Base-by-base conservation (phyloP, 2,797 vertebrate genomes). In the Delichon dasypus region DNA sequence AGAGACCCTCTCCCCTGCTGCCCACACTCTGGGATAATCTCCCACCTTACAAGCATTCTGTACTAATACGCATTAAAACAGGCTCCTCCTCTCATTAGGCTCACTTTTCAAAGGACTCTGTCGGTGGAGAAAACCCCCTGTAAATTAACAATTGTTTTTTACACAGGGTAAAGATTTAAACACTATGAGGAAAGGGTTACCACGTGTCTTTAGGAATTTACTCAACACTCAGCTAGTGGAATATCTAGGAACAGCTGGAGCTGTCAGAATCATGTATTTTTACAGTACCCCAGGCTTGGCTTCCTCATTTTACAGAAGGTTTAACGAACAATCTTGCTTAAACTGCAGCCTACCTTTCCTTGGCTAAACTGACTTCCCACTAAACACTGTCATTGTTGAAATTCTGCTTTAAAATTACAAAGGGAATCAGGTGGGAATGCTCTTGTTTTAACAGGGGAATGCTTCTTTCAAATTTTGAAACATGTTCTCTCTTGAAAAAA, bases 71-170 rank as follows among this genome's bases (percentile, higher is more conserved):
- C 25, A 48, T 12, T 70, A 40, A 53, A 64, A 62, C 16, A 36
- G 20, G 36, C 11, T 82, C 53, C 10, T 0, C 32, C 21, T 16
- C 11, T 67, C 40, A 32, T 62, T 5, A n/a, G 42, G 18, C 5
- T 74, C 17, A 16, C 42, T 74, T 82, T 75, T 54, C 16, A 53
- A 87, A 76, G 20, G 11, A 70, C 9, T 47, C 5, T 7, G 12
- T 7, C 45, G 21, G 29, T 6, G 2, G 19, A 27, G 48, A 48
- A 47, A 62, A 40, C 1, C 0, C 13, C 15, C 10, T 1, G 1
- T 10, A 67, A 66, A 48, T 30, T 21, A 74, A 27, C 4, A 14
- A 5, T 22, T n/a, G 19, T 57, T 44, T 64, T 36, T 66, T 40
- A 53, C n/a, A 25, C 3, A 2, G 8, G 6, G 40, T 32, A 19